Percentiles rank a stretch among this genome's conserved stretches.
These are phyloP conservation scores for Slavum lentiscoides DNA, from an alignment of 2,888 invertebrate species.

Conservation along the genomic window DNA sequence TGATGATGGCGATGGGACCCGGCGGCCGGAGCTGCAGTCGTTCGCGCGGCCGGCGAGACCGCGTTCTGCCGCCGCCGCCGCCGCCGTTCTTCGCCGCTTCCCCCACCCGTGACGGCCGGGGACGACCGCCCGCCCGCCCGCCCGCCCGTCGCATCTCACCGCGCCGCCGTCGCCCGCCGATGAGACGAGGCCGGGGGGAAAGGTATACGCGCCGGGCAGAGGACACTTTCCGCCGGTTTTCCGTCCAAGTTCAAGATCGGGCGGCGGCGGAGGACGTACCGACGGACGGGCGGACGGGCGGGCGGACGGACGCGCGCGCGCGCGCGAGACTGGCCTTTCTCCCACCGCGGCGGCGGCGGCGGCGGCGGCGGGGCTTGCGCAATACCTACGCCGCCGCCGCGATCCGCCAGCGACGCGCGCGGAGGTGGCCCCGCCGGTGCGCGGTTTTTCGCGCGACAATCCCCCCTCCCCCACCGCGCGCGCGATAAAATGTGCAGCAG, in stretches of 20 bases:
- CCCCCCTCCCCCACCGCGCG: background rate
- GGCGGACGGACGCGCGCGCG: too few species aligned
- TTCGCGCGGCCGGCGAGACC: background rate
- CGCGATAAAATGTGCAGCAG: too few species aligned
- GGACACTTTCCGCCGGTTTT: conserved; percentile 35
- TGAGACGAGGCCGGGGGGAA: conserved; percentile 6
- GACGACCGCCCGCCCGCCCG: background rate
- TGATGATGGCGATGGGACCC: conserved; percentile 42
- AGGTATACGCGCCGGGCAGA: background rate
- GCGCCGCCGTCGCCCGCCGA: background rate
- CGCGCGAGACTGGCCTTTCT: too few species aligned
- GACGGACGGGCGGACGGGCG: too few species aligned
- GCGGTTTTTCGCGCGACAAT: too few species aligned
- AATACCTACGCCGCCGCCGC: background rate
- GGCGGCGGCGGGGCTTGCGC: conserved; percentile 19
- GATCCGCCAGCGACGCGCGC: too few species aligned
- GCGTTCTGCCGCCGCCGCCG: background rate
- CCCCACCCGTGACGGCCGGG: background rate
- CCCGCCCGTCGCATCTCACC: too few species aligned
- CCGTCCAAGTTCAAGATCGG: conserved; percentile 52
- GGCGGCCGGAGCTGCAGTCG: conserved; percentile 18
- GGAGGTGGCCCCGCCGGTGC: too few species aligned
- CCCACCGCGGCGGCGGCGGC: too few species aligned
- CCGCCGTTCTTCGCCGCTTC: conserved; percentile 2
- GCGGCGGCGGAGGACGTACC: background rate